Evolutionary conservation across 1,140 invertebrate species (phyloP).

Genomic region (Babylonia areolata): DNA sequence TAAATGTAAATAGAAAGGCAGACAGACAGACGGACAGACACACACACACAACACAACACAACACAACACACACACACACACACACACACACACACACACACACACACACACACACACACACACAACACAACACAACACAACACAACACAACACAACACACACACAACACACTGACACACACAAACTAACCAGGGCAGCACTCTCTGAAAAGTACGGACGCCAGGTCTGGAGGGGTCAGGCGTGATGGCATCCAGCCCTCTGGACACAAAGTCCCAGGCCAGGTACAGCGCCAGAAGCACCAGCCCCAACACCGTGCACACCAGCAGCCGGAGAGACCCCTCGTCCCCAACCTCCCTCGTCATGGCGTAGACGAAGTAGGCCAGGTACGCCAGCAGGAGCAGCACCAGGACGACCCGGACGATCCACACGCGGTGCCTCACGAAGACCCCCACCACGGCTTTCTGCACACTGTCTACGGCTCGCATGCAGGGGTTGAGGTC

Average conservation of each 20-base stretch:
- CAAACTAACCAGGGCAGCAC: neutral
- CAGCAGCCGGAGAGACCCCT: constrained; percentile 62
- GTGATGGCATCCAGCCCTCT: neutral
- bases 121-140: no score
- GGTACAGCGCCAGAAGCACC: neutral
- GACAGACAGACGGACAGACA: no score
- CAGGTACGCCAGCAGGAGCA: constrained; percentile 44
- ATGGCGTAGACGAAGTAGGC: constrained; percentile 53
- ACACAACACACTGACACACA: neutral
- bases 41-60: no score
- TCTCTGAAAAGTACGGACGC: neutral
- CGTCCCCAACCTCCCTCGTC: constrained; percentile 59
- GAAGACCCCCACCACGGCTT: neutral
- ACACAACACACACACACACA: neutral
- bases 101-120: constrained; percentile 11
- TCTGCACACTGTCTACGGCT: neutral
- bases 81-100: constrained; percentile 7
- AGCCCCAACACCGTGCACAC: constrained; percentile 47
- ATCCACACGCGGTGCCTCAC: constrained; percentile 17
- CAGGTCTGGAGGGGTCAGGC: neutral
- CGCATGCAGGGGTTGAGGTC: constrained; percentile 29
- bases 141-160: neutral
- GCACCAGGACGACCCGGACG: constrained; percentile 26
- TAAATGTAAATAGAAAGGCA: no score
- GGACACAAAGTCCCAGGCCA: neutral